Conservation (phyloP, 2,797 vertebrate species). For the Acanthopagrus latus region DNA sequence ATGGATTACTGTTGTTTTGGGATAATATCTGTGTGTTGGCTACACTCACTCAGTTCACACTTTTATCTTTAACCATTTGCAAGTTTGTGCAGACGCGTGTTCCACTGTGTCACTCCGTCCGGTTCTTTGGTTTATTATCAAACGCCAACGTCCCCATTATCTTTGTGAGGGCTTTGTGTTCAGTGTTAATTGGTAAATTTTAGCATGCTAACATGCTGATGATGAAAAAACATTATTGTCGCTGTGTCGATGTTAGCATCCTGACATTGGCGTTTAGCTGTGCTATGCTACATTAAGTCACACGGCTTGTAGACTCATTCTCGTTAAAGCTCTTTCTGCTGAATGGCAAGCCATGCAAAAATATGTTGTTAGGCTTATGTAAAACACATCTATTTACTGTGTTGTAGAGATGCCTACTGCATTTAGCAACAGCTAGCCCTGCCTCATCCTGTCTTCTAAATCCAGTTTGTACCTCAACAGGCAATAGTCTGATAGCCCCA, state of each 20-base stretch:
- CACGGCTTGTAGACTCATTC: neutral
- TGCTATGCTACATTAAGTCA: conserved; percentile 3
- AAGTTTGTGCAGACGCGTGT: neutral
- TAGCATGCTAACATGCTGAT: conserved; percentile 7
- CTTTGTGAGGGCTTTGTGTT: neutral
- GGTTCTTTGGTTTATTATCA: neutral
- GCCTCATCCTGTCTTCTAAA: too few species aligned
- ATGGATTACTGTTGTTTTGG: neutral
- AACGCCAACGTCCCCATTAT: neutral
- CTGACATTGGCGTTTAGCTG: neutral
- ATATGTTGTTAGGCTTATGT: too few species aligned
- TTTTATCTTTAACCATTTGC: neutral
- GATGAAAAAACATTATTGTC: neutral
- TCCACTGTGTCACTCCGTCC: neutral
- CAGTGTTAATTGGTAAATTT: neutral
- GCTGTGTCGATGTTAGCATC: neutral
- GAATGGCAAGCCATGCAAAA: neutral
- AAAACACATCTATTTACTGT: too few species aligned
- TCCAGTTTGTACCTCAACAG: too few species aligned
- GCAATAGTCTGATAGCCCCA: too few species aligned
- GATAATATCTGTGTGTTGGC: neutral
- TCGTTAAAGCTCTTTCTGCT: neutral
- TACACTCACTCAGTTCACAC: neutral
- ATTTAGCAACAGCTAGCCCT: too few species aligned
- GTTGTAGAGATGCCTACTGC: too few species aligned